phyloP scores from a whole-genome alignment of 2,888 invertebrate species.

The Choristoneura rosaceana region DNA sequence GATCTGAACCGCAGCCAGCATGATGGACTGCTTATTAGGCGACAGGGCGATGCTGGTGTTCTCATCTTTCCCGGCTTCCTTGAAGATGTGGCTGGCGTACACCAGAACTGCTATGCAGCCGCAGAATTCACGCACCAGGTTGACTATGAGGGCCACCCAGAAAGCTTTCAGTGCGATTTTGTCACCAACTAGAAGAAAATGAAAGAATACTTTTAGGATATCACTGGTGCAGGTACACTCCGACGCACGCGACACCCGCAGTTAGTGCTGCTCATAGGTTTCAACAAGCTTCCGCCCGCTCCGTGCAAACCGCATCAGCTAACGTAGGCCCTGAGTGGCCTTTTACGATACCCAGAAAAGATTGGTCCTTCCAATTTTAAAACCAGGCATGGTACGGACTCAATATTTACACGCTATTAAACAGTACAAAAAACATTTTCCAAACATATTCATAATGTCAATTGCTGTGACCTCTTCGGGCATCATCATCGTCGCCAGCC shows the following conservation, averaged over 20 bases:
- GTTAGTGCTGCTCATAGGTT: too few species aligned
- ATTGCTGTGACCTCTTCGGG: constrained; percentile 43
- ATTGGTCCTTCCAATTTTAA: too few species aligned
- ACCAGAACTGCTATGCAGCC: constrained; percentile 79
- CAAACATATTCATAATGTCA: constrained; percentile 32
- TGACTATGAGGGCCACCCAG: constrained; percentile 79
- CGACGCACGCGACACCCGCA: too few species aligned
- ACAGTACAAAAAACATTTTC: constrained; percentile 13
- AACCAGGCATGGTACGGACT: too few species aligned
- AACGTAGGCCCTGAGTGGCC: too few species aligned
- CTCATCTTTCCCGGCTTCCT: constrained; percentile 65
- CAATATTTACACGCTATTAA: neutral
- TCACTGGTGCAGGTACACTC: too few species aligned
- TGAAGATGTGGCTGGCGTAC: constrained; percentile 79
- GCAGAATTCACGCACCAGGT: constrained; percentile 76
- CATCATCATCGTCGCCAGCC: constrained; percentile 31
- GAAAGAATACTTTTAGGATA: too few species aligned
- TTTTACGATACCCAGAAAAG: too few species aligned
- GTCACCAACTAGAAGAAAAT: constrained; percentile 62
- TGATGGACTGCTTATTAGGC: constrained; percentile 76
- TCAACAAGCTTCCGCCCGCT: too few species aligned
- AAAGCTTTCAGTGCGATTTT: constrained; percentile 75
- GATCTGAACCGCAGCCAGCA: constrained; percentile 77
- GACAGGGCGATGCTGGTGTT: constrained; percentile 66
- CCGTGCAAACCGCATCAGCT: too few species aligned